Conservation (phyloP, 2,797 vertebrate species). For the Bradypus variegatus region DNA sequence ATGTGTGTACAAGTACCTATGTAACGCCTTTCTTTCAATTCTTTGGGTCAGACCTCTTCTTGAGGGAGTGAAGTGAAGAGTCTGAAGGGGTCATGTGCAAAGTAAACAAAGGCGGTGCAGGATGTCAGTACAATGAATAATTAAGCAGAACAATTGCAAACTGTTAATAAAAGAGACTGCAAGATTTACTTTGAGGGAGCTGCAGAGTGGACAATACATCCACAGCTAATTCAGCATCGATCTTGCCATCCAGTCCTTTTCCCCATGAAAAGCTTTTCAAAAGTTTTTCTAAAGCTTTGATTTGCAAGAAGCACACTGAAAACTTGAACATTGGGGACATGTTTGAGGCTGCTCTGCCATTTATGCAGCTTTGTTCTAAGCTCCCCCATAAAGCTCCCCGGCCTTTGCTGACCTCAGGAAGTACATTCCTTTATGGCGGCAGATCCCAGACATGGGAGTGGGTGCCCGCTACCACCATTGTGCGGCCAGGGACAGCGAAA, state of each 20-base stretch:
- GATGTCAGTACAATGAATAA: neutral
- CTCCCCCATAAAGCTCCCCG: neutral
- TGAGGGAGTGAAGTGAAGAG: neutral
- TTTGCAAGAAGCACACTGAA: neutral
- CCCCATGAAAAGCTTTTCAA: neutral
- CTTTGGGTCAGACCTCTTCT: neutral
- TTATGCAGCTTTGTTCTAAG: neutral
- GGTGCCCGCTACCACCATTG: neutral
- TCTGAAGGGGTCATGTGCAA: neutral
- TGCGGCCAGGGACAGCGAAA: no score
- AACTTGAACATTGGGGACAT: neutral
- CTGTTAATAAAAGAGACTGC: neutral
- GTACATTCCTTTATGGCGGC: rapidly evolving
- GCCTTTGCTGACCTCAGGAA: neutral
- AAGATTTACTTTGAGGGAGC: neutral
- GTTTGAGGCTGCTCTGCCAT: neutral
- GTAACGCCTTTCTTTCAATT: no score
- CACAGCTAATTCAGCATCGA: neutral
- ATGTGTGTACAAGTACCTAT: no score
- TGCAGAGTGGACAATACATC: rapidly evolving
- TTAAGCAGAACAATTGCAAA: neutral
- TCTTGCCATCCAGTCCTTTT: rapidly evolving
- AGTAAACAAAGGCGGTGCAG: neutral
- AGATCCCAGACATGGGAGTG: rapidly evolving
- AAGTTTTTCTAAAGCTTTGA: neutral